Conservation (phyloP, 1,140 invertebrate species). For the Drosophila punjabiensis region DNA sequence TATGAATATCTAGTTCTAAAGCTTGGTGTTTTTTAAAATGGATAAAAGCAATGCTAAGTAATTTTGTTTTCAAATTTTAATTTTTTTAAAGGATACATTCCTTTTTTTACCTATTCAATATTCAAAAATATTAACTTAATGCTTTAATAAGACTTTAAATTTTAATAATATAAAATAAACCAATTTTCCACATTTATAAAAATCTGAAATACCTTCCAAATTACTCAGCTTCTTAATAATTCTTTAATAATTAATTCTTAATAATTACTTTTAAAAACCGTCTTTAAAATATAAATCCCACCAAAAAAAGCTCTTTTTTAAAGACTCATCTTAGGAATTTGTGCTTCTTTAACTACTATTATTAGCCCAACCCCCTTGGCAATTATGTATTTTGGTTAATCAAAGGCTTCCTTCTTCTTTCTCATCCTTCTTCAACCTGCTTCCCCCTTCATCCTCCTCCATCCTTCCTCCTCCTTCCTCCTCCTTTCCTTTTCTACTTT, state of each 20-base stretch:
- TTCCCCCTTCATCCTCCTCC: too few relatives aligned
- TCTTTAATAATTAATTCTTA: too few relatives aligned
- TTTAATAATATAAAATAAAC: background rate
- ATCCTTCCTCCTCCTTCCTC: too few relatives aligned
- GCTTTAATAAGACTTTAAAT: background rate
- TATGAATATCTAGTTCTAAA: background rate
- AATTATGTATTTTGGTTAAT: constrained; percentile 18
- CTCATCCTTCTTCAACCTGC: too few relatives aligned
- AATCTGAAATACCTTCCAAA: too few relatives aligned
- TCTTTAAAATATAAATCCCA: background rate
- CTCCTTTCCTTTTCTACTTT: background rate
- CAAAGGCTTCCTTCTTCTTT: background rate
- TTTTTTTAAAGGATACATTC: background rate
- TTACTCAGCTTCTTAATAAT: background rate
- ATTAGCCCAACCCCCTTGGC: background rate
- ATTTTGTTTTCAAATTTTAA: background rate
- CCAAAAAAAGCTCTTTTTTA: background rate
- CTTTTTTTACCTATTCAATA: background rate
- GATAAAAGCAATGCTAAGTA: background rate
- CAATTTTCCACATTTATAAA: background rate
- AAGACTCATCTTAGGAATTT: background rate
- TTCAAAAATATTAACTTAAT: background rate
- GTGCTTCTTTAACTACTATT: background rate
- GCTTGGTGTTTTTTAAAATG: background rate
- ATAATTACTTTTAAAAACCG: background rate